Conservation (phyloP, 2,113 vertebrate species). For the Smithornis capensis region DNA sequence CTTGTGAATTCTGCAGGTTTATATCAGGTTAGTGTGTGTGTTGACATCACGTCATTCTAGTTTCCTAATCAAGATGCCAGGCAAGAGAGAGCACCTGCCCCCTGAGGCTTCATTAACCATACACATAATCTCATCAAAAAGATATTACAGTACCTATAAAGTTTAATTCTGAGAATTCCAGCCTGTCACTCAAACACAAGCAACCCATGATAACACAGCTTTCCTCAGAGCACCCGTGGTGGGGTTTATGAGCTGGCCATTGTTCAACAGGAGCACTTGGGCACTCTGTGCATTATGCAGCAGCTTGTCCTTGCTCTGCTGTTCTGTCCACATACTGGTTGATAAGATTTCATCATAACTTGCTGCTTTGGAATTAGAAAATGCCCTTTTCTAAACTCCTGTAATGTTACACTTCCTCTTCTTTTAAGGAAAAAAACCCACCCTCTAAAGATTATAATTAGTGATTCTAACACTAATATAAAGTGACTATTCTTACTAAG, state of each 20-base stretch:
- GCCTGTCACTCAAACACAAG: neutral
- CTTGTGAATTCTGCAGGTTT: neutral
- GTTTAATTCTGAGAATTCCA: neutral
- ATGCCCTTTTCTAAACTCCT: neutral
- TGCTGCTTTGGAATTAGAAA: neutral
- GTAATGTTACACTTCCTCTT: neutral
- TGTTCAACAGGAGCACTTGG: neutral
- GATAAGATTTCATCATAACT: neutral
- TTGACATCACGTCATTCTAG: neutral
- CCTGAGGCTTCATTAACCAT: neutral
- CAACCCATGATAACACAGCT: neutral
- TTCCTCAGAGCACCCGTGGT: neutral
- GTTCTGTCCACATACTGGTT: neutral
- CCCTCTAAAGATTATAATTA: neutral
- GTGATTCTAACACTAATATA: neutral
- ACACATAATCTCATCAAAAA: neutral
- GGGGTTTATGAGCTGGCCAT: neutral
- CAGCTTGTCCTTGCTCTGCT: neutral
- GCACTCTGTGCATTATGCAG: neutral
- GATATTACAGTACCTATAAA: neutral
- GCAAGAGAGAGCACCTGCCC: neutral
- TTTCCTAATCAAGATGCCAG: constrained; percentile 18
- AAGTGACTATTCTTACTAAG: neutral
- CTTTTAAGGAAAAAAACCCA: neutral
- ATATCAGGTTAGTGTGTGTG: neutral